phyloP scores from a whole-genome alignment of 2,113 vertebrate genomes.

The Brevimyrus niger region DNA sequence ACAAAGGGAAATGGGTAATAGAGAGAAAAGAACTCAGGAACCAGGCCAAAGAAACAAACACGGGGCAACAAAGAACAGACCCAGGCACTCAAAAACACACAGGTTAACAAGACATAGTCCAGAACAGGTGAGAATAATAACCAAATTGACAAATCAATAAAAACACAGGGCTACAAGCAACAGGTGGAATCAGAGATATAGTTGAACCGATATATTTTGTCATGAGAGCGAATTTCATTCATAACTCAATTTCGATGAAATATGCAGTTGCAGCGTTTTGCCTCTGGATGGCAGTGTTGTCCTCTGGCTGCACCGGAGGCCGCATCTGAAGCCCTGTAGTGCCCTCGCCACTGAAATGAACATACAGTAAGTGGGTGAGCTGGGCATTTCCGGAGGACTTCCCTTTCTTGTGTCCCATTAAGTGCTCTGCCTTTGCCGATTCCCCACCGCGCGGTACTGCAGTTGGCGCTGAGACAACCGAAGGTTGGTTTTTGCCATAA shows the following conservation, averaged over 20 bases:
- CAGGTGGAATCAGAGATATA: not conserved
- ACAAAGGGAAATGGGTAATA: no score
- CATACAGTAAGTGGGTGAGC: not conserved
- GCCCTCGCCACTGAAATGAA: not conserved
- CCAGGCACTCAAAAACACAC: no score
- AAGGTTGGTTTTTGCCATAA: not conserved
- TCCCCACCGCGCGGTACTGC: not conserved
- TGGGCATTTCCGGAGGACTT: not conserved
- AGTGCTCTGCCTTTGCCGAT: not conserved
- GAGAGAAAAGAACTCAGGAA: no score
- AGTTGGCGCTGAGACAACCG: not conserved
- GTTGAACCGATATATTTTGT: not conserved
- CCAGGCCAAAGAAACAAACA: no score
- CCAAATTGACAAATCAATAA: no score
- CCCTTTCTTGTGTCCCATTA: not conserved
- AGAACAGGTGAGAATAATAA: no score
- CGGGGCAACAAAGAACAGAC: no score
- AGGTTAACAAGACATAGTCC: no score
- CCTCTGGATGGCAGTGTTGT: not conserved
- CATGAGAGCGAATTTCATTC: not conserved
- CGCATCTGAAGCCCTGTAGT: not conserved
- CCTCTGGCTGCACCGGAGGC: not conserved
- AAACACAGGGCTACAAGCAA: no score
- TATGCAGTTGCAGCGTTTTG: not conserved
- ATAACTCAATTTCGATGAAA: not conserved